Base-by-base conservation (phyloP, 2,888 invertebrate species). In the Xestia c-nigrum region DNA sequence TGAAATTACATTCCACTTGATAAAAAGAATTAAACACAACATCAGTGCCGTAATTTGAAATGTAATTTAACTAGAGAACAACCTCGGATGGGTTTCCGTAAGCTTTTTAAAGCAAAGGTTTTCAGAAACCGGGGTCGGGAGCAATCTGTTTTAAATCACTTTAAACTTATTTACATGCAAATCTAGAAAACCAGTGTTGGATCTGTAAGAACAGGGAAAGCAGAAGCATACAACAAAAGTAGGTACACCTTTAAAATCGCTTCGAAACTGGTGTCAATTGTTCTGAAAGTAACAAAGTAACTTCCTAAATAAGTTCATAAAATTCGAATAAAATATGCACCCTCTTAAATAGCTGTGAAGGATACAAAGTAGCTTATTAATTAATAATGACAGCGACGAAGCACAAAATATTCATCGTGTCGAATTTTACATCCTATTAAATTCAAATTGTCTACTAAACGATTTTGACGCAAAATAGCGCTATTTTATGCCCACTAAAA, bases 1-100 rank as follows among this genome's bases (percentile, higher is more conserved):
- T 89, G 80, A 88, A 90, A 90, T 89, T 83, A 88, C 87, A 87
- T 89, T 90, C 88, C 87, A 19, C 38, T 68, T 83, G 81, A 81
- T 87, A 86, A 87, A 88, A 88, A 89, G 87, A 83, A 85, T 72
- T 76, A 76, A 85, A 74, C 65, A 67, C 72, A 65, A 71, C 52
- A 72, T 59, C 76, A 66, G 70, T 9, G 38, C 3, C n/a, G 73
- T 66, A 78, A 78, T 71, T 75, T 66, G 46, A 83, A 83, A 66
- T 68, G 31, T 66, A 40, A 63, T 73, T 67, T 61, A 61, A 57
- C 5, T 57, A 3, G 43, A 1, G 14, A 4, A 14, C 24, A 12
- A 24, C 14, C 1, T 2, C 43, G 0, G 43, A 21, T 40, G 10
- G 7, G 6, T 71, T 55, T 52, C 1, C 14, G 9, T 40, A 57